These are phyloP conservation scores for Hippopotamus amphibius DNA, from an alignment of 2,113 vertebrate genomes.

Conservation along the genomic window DNA sequence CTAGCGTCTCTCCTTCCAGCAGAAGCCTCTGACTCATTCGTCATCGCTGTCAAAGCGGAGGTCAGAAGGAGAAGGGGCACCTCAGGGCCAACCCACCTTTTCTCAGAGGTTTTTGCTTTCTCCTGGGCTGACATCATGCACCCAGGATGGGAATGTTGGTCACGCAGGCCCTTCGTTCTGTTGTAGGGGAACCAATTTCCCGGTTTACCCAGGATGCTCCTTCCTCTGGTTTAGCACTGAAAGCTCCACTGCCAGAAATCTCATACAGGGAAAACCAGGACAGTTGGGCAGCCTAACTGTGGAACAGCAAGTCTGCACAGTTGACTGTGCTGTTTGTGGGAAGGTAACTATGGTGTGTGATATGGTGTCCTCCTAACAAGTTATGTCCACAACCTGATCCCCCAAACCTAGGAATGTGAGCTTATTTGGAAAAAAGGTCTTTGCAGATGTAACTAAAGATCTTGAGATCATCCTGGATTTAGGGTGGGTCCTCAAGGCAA, in stretches of 20 bases:
- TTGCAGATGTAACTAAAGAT: not conserved
- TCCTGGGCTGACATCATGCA: not conserved
- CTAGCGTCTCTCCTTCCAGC: not conserved
- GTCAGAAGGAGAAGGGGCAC: constrained; percentile 55
- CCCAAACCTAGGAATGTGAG: not conserved
- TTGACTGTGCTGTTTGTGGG: not conserved
- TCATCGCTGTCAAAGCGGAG: constrained; percentile 69
- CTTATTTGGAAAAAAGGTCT: not conserved
- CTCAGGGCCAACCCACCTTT: not conserved
- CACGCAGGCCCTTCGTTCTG: not conserved
- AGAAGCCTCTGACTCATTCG: not conserved
- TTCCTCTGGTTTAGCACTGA: not conserved
- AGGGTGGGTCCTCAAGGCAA: not conserved
- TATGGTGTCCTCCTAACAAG: not conserved
- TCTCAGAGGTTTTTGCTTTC: not conserved
- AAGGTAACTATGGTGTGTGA: not conserved
- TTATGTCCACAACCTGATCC: not conserved
- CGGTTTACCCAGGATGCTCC: not conserved
- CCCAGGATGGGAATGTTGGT: not conserved
- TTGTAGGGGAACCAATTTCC: not conserved
- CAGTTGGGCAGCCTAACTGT: not conserved
- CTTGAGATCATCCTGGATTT: not conserved
- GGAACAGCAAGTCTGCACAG: not conserved
- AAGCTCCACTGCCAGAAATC: not conserved
- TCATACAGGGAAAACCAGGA: not conserved